Conservation (phyloP, 1,140 invertebrate genomes). For the Trialeurodes vaporariorum region DNA sequence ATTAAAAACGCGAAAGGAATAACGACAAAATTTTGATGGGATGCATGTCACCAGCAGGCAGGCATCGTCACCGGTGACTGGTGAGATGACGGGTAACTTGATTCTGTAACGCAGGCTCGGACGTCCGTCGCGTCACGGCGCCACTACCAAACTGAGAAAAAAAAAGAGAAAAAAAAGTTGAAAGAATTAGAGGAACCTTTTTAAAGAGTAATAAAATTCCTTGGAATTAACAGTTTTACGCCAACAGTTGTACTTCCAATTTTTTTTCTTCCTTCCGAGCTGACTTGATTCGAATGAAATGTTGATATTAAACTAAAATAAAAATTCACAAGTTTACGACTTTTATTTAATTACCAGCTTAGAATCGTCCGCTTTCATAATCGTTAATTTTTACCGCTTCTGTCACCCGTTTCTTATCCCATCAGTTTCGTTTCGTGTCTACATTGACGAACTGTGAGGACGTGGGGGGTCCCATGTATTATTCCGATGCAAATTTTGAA, state of each 20-base stretch:
- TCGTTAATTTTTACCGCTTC: not conserved
- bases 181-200: not conserved
- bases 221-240: not conserved
- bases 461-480: not conserved
- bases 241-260: not conserved
- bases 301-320: not conserved
- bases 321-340: not conserved
- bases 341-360: not conserved
- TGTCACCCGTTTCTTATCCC: no score
- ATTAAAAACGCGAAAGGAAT: not conserved
- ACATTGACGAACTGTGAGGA: not conserved
- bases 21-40: not conserved
- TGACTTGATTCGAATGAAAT: not conserved
- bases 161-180: not conserved
- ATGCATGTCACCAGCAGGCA: not conserved
- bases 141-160: not conserved
- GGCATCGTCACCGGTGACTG: not conserved
- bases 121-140: no score
- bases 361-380: not conserved
- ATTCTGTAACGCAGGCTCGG: no score
- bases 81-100: no score
- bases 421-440: no score
- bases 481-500: no score
- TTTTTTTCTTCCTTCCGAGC: not conserved
- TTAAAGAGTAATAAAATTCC: not conserved